Percentiles rank a stretch among this genome's conserved stretches.
phyloP scores from a whole-genome alignment of 2,888 invertebrate species.

The Ramazzottius varieornatus region DNA sequence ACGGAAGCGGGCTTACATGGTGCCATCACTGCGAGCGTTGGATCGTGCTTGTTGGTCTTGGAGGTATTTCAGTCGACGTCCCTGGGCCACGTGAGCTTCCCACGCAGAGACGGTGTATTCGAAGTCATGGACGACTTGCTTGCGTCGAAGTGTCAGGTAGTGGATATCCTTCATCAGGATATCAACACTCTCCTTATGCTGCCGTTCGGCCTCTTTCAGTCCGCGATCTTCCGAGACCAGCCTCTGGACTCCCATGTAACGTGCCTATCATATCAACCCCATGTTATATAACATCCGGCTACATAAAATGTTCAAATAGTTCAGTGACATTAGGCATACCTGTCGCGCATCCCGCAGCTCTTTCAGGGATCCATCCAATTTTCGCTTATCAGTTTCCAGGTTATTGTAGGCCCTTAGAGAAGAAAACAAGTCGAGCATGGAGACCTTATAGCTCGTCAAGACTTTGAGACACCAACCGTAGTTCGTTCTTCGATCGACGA shows the following conservation, averaged over 20 bases:
- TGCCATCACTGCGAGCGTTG: neutral
- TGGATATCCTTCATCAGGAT: neutral
- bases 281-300: no score
- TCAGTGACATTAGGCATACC: neutral
- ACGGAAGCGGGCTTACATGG: no score
- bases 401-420: neutral
- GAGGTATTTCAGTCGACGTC: neutral
- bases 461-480: conserved; percentile 14
- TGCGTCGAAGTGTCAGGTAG: neutral
- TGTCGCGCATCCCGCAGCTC: neutral
- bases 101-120: neutral
- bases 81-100: neutral
- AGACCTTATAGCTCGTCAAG: neutral
- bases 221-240: neutral
- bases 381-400: neutral
- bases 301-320: no score
- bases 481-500: conserved; percentile 19
- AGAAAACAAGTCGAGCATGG: neutral
- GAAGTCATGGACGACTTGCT: neutral
- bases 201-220: neutral
- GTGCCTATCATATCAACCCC: neutral
- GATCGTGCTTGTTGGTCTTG: neutral
- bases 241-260: neutral
- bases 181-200: neutral
- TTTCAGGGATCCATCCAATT: neutral